Conservation (phyloP, 1,140 invertebrate species). For the Eubasilissa regina region DNA sequence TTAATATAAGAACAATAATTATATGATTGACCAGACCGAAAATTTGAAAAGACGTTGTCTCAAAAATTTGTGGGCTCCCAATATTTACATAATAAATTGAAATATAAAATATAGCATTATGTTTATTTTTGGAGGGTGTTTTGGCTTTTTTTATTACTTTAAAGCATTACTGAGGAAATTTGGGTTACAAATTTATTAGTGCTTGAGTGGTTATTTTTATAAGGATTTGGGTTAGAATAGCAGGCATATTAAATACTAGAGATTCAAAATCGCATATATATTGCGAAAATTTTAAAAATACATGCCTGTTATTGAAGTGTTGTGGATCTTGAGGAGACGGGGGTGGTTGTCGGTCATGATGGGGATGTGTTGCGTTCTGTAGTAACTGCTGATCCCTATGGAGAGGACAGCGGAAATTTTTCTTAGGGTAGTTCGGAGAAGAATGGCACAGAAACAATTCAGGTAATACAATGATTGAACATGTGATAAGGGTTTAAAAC, state of each 20-base stretch:
- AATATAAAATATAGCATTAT: too few relatives aligned
- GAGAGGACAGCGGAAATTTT: constrained; percentile 53
- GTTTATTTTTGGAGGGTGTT: too few relatives aligned
- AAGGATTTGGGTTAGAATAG: neutral
- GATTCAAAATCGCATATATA: constrained; percentile 22
- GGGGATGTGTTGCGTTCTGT: constrained; percentile 53
- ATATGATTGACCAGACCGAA: too few relatives aligned
- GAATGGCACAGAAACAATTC: constrained; percentile 19
- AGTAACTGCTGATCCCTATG: constrained; percentile 57
- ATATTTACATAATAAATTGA: too few relatives aligned
- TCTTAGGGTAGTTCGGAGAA: constrained; percentile 1
- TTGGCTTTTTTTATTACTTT: too few relatives aligned
- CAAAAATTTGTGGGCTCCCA: too few relatives aligned
- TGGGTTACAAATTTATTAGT: too few relatives aligned
- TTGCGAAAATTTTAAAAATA: constrained; percentile 36
- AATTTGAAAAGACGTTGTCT: too few relatives aligned
- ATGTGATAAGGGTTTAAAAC: too few relatives aligned
- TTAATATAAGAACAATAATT: too few relatives aligned
- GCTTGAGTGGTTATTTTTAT: neutral
- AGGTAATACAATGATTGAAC: neutral
- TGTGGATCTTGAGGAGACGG: constrained; percentile 53
- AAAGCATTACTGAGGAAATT: too few relatives aligned
- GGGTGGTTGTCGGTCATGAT: constrained; percentile 56
- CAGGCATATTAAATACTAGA: neutral
- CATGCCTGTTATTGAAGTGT: constrained; percentile 52